Conservation (phyloP, 2,888 invertebrate genomes). For the Plebejus anna region DNA sequence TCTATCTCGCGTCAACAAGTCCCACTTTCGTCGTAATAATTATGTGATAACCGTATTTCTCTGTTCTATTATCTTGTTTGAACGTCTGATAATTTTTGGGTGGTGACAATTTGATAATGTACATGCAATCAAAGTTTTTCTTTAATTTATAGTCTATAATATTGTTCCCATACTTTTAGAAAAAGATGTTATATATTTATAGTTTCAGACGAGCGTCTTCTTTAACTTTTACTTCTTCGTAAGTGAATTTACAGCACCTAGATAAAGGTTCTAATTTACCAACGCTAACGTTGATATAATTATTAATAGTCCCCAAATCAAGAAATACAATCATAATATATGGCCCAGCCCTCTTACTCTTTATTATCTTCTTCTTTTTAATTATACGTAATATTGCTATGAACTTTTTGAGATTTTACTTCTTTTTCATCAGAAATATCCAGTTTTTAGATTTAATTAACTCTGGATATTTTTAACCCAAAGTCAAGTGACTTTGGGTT, state of each 20-base stretch:
- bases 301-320: too few species aligned
- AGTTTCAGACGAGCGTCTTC: too few species aligned
- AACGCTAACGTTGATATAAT: too few species aligned
- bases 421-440: not conserved
- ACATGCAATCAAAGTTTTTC: not conserved
- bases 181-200: too few species aligned
- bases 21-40: slow-evolving; percentile 16
- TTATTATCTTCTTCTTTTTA: too few species aligned
- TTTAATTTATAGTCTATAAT: not conserved
- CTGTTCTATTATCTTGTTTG: slow-evolving; percentile 18
- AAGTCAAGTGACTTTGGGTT: too few species aligned
- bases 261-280: too few species aligned
- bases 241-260: not conserved
- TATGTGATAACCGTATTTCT: slow-evolving; percentile 25
- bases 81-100: not conserved
- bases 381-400: not conserved
- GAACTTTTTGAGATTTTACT: not conserved
- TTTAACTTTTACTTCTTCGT: not conserved
- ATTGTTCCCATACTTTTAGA: not conserved
- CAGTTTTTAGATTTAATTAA: not conserved
- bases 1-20: not conserved
- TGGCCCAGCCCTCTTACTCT: too few species aligned
- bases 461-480: not conserved
- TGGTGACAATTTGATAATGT: not conserved
- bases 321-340: too few species aligned